Evolutionary conservation across 1,140 invertebrate genomes (phyloP).

Genomic region (Drosophila biarmipes): DNA sequence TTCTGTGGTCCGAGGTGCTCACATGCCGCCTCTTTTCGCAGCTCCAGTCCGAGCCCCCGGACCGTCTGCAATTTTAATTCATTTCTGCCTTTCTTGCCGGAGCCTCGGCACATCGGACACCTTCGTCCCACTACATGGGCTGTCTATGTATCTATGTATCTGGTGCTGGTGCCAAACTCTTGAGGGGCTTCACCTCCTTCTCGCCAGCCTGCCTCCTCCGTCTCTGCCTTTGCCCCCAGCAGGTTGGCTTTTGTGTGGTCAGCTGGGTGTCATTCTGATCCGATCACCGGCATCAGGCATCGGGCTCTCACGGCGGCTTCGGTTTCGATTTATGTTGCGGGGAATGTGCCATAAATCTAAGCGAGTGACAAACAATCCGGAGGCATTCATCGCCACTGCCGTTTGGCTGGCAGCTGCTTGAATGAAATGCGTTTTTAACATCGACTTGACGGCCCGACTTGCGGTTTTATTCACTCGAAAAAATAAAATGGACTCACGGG

Average conservation of each 20-base stretch:
- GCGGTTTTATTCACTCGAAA: slow-evolving; percentile 14
- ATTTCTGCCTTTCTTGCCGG: slow-evolving; percentile 37
- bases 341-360: slow-evolving; percentile 62
- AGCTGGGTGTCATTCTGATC: slow-evolving; percentile 55
- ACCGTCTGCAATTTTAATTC: slow-evolving; percentile 62
- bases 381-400: slow-evolving; percentile 48
- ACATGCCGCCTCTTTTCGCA: slow-evolving; percentile 24
- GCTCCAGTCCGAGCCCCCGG: slow-evolving; percentile 24
- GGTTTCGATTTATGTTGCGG: slow-evolving; percentile 53
- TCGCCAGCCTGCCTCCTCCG: not conserved
- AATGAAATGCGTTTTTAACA: slow-evolving; percentile 46
- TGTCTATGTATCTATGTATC: not conserved
- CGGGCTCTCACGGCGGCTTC: slow-evolving; percentile 36
- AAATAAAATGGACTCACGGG: not conserved
- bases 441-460: slow-evolving; percentile 36
- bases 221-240: not conserved
- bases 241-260: slow-evolving; percentile 55
- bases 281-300: slow-evolving; percentile 26
- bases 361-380: slow-evolving; percentile 55
- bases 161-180: slow-evolving; percentile 42
- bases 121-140: slow-evolving; percentile 32
- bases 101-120: slow-evolving; percentile 44
- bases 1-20: slow-evolving; percentile 6
- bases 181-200: slow-evolving; percentile 54
- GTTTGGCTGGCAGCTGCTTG: slow-evolving; percentile 34